Evolutionary conservation across 2,888 invertebrate genomes (phyloP), one percentile per base, ranked within the genome.

Genomic region (Atrina japonica): DNA sequence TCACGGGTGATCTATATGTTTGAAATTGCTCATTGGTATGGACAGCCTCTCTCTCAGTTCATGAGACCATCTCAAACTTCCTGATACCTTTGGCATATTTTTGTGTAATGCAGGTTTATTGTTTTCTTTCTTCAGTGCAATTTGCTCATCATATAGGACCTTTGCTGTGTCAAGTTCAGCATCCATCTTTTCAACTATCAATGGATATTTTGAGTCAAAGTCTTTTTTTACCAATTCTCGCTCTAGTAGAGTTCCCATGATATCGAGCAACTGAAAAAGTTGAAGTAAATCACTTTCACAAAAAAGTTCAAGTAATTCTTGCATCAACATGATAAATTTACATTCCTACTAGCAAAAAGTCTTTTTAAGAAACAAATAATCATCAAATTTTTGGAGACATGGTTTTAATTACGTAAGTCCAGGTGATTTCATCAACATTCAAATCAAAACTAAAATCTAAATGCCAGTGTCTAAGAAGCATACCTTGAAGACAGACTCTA

Each of bases 401-500:
- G n/a, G n/a, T n/a, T n/a, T n/a, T n/a, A n/a, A n/a, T n/a, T n/a
- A n/a, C n/a, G n/a, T n/a, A n/a, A n/a, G n/a, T n/a, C n/a, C n/a
- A n/a, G n/a, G n/a, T n/a, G n/a, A n/a, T n/a, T n/a, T n/a, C n/a
- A n/a, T n/a, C n/a, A n/a, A n/a, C n/a, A n/a, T n/a, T n/a, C n/a
- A n/a, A n/a, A n/a, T n/a, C n/a, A n/a, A n/a, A n/a, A n/a, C n/a
- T n/a, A n/a, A n/a, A n/a, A n/a, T n/a, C n/a, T n/a, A n/a, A n/a
- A n/a, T n/a, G n/a, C n/a, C n/a, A n/a, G n/a, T n/a, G n/a, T n/a
- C 16, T 6, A 52, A 27, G 9, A 25, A 60, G 40, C 87, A 23
- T 88, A 96, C 97, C 94, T 97, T 97, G 89, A 96, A 97, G 77
- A 95, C 94, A 66, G 96, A 94, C 90, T 97, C 97, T 78, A 97